Conservation (phyloP, 2,113 vertebrate species). For the Sander lucioperca region DNA sequence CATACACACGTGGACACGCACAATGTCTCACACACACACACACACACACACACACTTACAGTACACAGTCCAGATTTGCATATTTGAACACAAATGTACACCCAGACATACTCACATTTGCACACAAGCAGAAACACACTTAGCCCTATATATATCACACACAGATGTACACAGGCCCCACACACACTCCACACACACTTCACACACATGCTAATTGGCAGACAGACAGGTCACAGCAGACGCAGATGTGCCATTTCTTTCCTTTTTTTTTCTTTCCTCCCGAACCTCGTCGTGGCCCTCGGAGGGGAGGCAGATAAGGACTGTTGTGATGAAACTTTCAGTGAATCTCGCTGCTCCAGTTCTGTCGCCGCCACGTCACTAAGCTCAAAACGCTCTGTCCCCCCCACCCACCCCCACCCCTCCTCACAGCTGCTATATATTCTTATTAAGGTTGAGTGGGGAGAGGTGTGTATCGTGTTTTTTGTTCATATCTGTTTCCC, state of each 20-base stretch:
- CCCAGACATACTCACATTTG: not conserved
- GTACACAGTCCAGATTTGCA: not conserved
- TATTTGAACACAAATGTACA: not conserved
- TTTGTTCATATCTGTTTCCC: conserved; percentile 43
- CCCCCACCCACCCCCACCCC: not conserved
- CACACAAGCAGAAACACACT: not conserved
- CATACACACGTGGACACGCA: not conserved
- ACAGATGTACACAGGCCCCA: conserved; percentile 8
- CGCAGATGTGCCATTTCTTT: conserved; percentile 35
- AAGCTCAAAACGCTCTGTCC: conserved; percentile 41
- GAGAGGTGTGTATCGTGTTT: conserved; percentile 50
- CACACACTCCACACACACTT: conserved; percentile 15
- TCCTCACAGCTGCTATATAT: conserved; percentile 60
- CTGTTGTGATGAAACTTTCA: conserved; percentile 83
- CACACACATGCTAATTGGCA: conserved; percentile 52
- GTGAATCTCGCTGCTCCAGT: conserved; percentile 81
- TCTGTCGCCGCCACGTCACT: conserved; percentile 77
- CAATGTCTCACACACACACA: not conserved
- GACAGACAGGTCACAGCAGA: conserved; percentile 45
- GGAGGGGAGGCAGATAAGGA: conserved; percentile 64
- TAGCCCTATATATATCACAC: conserved; percentile 5
- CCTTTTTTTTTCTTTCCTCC: not conserved
- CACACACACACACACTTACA: not conserved
- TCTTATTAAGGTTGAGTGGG: conserved; percentile 62
- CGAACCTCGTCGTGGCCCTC: conserved; percentile 52